Evolutionary conservation across 2,797 vertebrate genomes (phyloP), one percentile per base, ranked within the genome.

Genomic region (Malacoctenus gilli): DNA sequence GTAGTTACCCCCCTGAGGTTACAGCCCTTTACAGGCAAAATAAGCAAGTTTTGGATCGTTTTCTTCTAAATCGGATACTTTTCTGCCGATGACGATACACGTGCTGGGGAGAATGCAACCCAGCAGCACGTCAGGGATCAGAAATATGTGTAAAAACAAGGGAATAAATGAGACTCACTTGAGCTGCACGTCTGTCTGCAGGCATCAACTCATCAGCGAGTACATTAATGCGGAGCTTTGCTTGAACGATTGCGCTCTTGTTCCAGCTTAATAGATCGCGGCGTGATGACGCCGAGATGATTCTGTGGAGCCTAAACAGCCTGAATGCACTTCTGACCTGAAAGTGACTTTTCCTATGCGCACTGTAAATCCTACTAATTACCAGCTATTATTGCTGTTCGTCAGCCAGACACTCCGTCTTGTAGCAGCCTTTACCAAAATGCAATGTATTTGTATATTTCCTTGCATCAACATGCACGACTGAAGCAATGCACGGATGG

Each of bases 211-310:
- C 31, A 53, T 77, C 54, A 51, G 11, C 3, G 53, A 38, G 41
- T 12, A 47, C 35, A 72, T 68, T 53, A 73, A 74, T 55, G 47
- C 63, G 49, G 40, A 52, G 59, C 22, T 50, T 60, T n/a, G 56
- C 19, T 54, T 42, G n/a, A 59, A 43, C 2, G 16, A 46, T 7
- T 20, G 19, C 14, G 15, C 60, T 63, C 47, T 51, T 40, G 47
- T 44, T 59, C 25, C 39, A 48, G 37, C 23, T 40, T 50, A 53
- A 60, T 31, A 72, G 44, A 59, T 68, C 32, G 52, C 48, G 20
- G 34, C 31, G 12, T 31, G 52, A 65, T 35, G 56, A 77, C 5
- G 2, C 49, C 20, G 31, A 57, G 37, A 58, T 32, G 36, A 22
- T 32, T 65, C 32, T 54, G 43, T 67, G 51, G 57, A 60, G 35